These are phyloP conservation scores for Orientallactaga bullata DNA, from an alignment of 2,113 vertebrate genomes.

Conservation along the genomic window DNA sequence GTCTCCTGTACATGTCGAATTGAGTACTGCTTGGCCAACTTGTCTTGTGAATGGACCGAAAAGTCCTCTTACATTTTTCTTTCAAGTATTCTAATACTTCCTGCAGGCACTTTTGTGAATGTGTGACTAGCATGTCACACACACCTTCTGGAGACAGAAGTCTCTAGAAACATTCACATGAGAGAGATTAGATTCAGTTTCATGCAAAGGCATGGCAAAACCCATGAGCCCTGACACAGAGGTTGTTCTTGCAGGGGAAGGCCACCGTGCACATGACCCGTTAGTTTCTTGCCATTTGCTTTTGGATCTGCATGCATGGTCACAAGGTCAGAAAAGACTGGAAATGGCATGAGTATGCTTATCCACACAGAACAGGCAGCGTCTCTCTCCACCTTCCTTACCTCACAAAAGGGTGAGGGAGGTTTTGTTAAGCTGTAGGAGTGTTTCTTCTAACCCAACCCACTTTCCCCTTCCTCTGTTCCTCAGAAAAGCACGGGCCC, in stretches of 20 bases:
- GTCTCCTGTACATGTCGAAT: not conserved
- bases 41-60: not conserved
- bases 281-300: not conserved
- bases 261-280: not conserved
- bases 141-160: not conserved
- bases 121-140: fast-evolving
- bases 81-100: not conserved
- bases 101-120: conserved; percentile 3
- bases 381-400: not conserved
- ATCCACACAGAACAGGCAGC: not conserved
- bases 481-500: conserved; percentile 75
- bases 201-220: not conserved
- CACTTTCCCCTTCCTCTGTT: conserved; percentile 58
- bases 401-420: not conserved
- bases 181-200: not conserved
- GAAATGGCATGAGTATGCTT: not conserved
- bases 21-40: not conserved
- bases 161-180: not conserved
- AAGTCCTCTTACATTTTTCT: not conserved
- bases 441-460: conserved; percentile 66
- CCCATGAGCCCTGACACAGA: not conserved
- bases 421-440: conserved; percentile 57
- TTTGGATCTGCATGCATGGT: not conserved
- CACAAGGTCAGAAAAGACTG: not conserved
- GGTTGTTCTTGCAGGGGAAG: not conserved